Evolutionary conservation across 1,140 invertebrate genomes (phyloP), one percentile per base, ranked within the genome.

Genomic region (Drosophila ironensis): DNA sequence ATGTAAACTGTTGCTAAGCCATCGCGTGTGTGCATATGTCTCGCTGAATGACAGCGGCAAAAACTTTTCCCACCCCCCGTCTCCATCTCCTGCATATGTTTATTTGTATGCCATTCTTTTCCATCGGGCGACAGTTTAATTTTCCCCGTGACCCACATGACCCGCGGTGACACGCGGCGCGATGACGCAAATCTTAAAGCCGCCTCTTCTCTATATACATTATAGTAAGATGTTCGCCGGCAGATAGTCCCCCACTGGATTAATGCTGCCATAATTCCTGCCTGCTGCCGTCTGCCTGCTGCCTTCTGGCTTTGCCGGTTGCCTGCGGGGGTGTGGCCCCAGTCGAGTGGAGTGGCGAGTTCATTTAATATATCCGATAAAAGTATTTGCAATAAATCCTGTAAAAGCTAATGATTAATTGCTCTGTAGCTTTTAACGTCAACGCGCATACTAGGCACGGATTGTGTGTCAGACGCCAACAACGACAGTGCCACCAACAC

Each of bases 321-420:
- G 30, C 30, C 30, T 33, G 30, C 30, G 11, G 41, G 16, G 35
- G 70, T 44, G 77, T 45, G 45, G 69, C 51, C 35, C 33, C 37
- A 28, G 28, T 63, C 25, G 50, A 44, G 50, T 81, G 77, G 76
- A 81, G 75, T 80, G 75, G 77, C 84, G 80, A 82, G 80, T 84
- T 86, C 80, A 86, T 86, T 86, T 86, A 87, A 86, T 86, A 86
- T 86, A 86, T 86, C 81, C 81, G 80, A 86, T 86, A 87, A 86
- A 86, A 86, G 81, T 86, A 86, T 86, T 86, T 86, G 81, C 81
- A 86, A 86, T 86, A 87, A 86, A 87, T 86, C 81, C 80, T 86
- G 81, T 80, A 86, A 86, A 86, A 86, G 81, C 81, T 86, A 86
- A 86, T 87, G 81, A 86, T 86, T 86, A 86, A 86, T 86, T 86